Percentiles rank a stretch among this genome's conserved stretches.
Evolutionary conservation across 2,888 invertebrate genomes (phyloP).

Genomic region (Maniola hyperantus): DNA sequence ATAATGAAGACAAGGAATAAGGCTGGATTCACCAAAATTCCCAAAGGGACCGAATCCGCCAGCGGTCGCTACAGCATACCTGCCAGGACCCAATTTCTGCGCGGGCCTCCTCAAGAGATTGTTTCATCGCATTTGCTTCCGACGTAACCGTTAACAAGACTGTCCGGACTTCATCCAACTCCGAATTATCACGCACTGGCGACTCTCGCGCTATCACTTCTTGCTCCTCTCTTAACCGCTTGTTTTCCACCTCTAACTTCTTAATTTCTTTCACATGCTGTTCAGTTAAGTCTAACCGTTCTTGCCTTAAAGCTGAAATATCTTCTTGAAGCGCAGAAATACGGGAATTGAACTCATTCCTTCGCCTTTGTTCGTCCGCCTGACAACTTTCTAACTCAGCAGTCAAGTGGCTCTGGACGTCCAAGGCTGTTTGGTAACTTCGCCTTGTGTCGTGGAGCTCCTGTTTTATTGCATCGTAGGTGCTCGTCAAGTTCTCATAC

Average conservation of each 20-base stretch:
- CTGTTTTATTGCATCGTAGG: conserved; percentile 69
- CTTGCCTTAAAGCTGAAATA: conserved; percentile 60
- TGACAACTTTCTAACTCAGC: conserved; percentile 71
- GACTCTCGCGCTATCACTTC: conserved; percentile 52
- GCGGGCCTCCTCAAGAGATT: conserved; percentile 59
- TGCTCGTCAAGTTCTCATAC: conserved; percentile 61
- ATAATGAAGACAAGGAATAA: too few relatives aligned
- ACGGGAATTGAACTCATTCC: conserved; percentile 58
- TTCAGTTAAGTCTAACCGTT: conserved; percentile 60
- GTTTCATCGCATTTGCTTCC: conserved; percentile 59
- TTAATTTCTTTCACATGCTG: conserved; percentile 61
- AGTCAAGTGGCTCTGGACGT: conserved; percentile 70
- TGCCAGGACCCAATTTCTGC: conserved; percentile 63
- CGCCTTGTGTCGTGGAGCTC: conserved; percentile 71
- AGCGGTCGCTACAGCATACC: background rate
- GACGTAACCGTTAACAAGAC: conserved; percentile 55
- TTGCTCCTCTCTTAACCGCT: conserved; percentile 64
- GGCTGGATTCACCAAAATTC: too few relatives aligned
- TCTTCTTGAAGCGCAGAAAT: conserved; percentile 68
- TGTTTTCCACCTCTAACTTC: conserved; percentile 60
- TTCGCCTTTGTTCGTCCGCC: conserved; percentile 60
- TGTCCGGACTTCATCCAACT: conserved; percentile 64
- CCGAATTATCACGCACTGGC: conserved; percentile 63
- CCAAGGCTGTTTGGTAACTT: conserved; percentile 71
- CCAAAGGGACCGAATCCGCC: too few relatives aligned